Base-by-base conservation (phyloP, 1,140 invertebrate species). In the Mamestra configurata region DNA sequence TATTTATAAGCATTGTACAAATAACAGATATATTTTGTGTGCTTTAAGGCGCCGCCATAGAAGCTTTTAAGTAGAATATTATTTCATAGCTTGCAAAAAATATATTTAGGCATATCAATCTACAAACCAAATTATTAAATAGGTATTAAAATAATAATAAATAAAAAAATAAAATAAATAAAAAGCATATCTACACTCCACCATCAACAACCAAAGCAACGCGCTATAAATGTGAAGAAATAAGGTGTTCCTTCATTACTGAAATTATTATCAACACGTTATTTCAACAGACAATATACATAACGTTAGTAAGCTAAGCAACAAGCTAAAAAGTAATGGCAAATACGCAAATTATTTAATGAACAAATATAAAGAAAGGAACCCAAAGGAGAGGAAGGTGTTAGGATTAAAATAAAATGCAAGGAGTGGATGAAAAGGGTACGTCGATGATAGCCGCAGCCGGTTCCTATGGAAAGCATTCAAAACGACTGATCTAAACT, bases 361-460 rank as follows among this genome's bases (percentile, higher is more conserved):
- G 80, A 89, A 89, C 79, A 86, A 89, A 89, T 84, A 89, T 89
- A 93, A 57, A 89, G 90, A 89, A 31, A 53, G 92, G 92, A 93
- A 57, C 77, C 83, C 66, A 51, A 81, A 89, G 86, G 90, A 72
- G 80, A 51, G 90, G 84, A 84, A 71, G 89, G 90, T 83, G 18
- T 61, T 20, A 82, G 87, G 84, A 81, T 66, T 75, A 84, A 80
- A 89, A 88, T 83, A 88, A 89, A 84, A 89, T 90, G 91, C 89
- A 82, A 73, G 88, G 90, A 88, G 49, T 79, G 89, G 87, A 89
- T 79, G 81, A 87, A 86, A 88, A 87, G 89, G 92, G 89, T 86
- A 90, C 87, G 89, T 93, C 90, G 91, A 93, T 93, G 93, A 94
- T 93, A 93, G 93, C 91, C 93, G 93, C 93, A 92, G 92, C 92